Conservation (phyloP, 2,113 vertebrate species). For the Chlamydotis undulata region DNA sequence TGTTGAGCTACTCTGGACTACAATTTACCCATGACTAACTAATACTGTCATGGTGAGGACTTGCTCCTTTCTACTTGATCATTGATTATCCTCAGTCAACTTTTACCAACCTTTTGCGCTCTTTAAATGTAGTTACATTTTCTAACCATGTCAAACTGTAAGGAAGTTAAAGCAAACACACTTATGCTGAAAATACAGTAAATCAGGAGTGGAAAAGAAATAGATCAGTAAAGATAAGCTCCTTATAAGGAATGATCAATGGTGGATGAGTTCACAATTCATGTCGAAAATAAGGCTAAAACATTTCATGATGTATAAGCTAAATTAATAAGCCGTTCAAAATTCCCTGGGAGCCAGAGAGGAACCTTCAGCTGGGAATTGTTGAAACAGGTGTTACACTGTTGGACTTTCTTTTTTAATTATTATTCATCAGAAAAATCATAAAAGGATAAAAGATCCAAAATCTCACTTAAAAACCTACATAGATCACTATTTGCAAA, state of each 20-base stretch:
- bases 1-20: not conserved
- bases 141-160: not conserved
- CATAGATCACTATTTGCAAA: not conserved
- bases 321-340: not conserved
- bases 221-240: not conserved
- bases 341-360: not conserved
- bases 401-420: not conserved
- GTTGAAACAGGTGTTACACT: not conserved
- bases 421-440: not conserved
- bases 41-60: not conserved
- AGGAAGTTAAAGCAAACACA: not conserved
- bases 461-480: not conserved
- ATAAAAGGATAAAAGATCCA: not conserved
- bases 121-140: not conserved
- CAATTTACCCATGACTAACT: not conserved
- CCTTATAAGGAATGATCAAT: not conserved
- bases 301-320: not conserved
- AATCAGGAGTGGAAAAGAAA: not conserved
- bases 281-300: not conserved
- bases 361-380: not conserved
- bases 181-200: not conserved
- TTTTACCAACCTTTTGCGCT: not conserved
- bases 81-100: not conserved
- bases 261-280: not conserved
- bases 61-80: not conserved